Percentiles rank a stretch among this genome's conserved stretches.
Evolutionary conservation across 1,140 invertebrate genomes (phyloP).

Genomic region (Drosophila busckii): DNA sequence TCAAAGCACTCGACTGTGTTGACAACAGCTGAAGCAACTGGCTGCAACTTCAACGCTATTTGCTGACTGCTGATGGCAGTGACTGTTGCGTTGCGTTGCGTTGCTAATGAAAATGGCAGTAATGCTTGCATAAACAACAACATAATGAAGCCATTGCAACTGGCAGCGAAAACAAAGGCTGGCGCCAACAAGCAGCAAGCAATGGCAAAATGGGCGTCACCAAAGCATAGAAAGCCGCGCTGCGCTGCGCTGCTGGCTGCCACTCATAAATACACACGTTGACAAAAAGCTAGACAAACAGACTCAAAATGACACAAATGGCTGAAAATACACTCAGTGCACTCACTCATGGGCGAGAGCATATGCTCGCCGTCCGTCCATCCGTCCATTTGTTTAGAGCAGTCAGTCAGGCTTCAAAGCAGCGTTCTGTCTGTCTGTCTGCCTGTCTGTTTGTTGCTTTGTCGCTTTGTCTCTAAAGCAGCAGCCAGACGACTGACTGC

Average conservation of each 20-base stretch:
- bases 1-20: slow-evolving; percentile 51
- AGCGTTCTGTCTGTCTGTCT: slow-evolving; percentile 8
- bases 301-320: slow-evolving; percentile 17
- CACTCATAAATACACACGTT: slow-evolving; percentile 57
- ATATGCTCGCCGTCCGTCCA: background rate
- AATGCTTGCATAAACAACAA: slow-evolving; percentile 64
- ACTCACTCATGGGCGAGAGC: background rate
- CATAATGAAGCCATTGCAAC: slow-evolving; percentile 23
- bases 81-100: slow-evolving; percentile 53
- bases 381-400: background rate
- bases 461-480: slow-evolving; percentile 13
- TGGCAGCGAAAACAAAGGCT: slow-evolving; percentile 20
- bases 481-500: slow-evolving; percentile 54
- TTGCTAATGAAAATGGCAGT: slow-evolving; percentile 65
- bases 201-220: slow-evolving; percentile 56
- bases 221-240: slow-evolving; percentile 65
- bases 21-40: slow-evolving; percentile 8
- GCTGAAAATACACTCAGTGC: slow-evolving; percentile 2
- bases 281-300: slow-evolving; percentile 34
- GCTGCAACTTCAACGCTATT: background rate
- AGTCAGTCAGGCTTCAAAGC: slow-evolving; percentile 27
- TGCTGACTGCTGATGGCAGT: slow-evolving; percentile 40
- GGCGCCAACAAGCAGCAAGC: slow-evolving; percentile 12
- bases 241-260: slow-evolving; percentile 5
- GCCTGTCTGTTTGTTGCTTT: slow-evolving; percentile 5